Percentiles rank a stretch among this genome's conserved stretches.
phyloP scores from a whole-genome alignment of 2,113 vertebrate species.

The Phyllopteryx taeniolatus region DNA sequence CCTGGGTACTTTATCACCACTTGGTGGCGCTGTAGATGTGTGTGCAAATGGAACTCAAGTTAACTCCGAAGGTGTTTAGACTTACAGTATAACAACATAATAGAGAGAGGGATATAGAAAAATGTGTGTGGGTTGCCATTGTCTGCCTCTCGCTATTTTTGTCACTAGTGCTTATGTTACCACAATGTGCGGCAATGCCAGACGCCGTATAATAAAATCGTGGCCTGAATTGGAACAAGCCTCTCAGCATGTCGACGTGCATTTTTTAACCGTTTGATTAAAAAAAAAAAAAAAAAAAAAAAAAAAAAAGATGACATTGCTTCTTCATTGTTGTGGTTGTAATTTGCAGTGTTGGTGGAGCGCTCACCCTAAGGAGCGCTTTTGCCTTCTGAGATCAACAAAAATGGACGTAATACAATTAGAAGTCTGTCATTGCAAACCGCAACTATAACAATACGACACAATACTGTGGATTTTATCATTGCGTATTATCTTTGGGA shows the following conservation, averaged over 20 bases:
- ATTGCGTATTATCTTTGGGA: too few relatives aligned
- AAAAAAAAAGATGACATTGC: too few relatives aligned
- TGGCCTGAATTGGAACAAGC: not conserved
- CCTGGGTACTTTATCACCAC: constrained; percentile 18
- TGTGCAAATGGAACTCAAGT: not conserved
- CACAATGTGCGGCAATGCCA: not conserved
- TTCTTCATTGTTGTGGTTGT: not conserved
- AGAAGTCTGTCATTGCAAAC: too few relatives aligned
- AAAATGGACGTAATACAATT: too few relatives aligned
- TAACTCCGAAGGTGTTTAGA: not conserved
- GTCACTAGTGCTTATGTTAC: not conserved
- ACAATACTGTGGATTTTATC: too few relatives aligned
- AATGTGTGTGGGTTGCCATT: not conserved
- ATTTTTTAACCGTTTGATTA: not conserved
- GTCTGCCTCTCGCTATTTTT: not conserved
- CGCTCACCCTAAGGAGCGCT: too few relatives aligned
- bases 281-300: too few relatives aligned
- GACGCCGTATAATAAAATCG: not conserved
- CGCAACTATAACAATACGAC: too few relatives aligned
- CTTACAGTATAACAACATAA: too few relatives aligned
- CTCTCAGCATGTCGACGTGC: not conserved
- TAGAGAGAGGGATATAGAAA: not conserved
- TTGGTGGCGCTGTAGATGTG: constrained; percentile 34
- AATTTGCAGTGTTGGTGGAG: not conserved
- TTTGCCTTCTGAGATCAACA: too few relatives aligned